Evolutionary conservation across 2,113 vertebrate species (phyloP), one percentile per base, ranked within the genome.

Genomic region (Nothoprocta perdicaria): DNA sequence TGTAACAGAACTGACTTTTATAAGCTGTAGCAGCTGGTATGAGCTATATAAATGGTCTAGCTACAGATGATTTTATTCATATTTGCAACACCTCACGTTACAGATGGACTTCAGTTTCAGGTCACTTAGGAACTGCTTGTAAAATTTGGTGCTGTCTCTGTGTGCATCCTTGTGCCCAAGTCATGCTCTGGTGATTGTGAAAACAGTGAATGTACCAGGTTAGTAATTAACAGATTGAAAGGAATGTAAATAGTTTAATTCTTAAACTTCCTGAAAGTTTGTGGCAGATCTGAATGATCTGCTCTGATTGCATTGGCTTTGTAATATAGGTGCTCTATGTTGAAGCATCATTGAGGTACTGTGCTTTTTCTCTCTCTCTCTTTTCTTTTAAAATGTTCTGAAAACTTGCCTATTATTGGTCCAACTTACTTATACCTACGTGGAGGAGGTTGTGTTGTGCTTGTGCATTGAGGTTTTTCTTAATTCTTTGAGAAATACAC

Each of bases 321-420:
- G 85, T 86, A 52, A 66, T 68, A 79, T 65, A 69, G 71, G 46
- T 60, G 27, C 21, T 71, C 6, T 82, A 15, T 75, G 67, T 80
- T 90, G 89, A 63, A 81, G 14, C 80, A 77, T 58, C 31, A 52
- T 61, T 83, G 82, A 84, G 53, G 23, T 69, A 46, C 61, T 74
- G 38, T 62, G 62, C 88, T 95, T 89, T 92, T 57, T 80, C 90
- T 89, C 80, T 86, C 93, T 89, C 91, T 89, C 86, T 76, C 33
- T 84, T 89, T 77, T 86, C 93, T 87, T 92, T 89, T 89, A 74
- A 35, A 83, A 58, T 73, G 19, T 93, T 94, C 68, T 94, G 89
- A 92, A 97, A 95, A 95, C 71, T 84, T 85, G 68, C 8, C 27
- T 89, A 1, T 75, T 48, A 6, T 53, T 92, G 48, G 21, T 94